A percentile compares a stretch with the other conserved stretches of the same genome.
These are phyloP conservation scores for Sardina pilchardus DNA, from an alignment of 2,113 vertebrate species.

Conservation along the genomic window DNA sequence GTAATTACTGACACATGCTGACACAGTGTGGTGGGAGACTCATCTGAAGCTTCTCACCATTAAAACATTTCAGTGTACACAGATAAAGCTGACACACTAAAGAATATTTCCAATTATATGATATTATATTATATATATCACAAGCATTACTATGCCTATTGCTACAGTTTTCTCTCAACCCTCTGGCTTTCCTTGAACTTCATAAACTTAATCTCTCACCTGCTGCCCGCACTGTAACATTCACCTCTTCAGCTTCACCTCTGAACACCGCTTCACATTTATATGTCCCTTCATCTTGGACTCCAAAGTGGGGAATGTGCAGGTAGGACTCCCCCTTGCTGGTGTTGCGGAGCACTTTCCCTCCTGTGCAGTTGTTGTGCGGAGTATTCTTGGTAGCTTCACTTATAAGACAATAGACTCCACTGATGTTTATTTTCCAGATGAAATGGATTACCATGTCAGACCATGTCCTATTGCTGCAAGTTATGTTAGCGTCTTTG, in stretches of 20 bases:
- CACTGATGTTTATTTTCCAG: slow-evolving; percentile 52
- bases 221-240: slow-evolving; percentile 31
- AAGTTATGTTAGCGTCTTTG: slow-evolving; percentile 52
- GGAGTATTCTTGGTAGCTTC: rapidly evolving
- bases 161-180: not conserved
- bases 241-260: not conserved
- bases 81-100: too few species aligned
- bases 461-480: slow-evolving; percentile 49
- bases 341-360: slow-evolving; percentile 50
- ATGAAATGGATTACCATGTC: slow-evolving; percentile 62
- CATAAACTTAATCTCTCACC: slow-evolving; percentile 52
- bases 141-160: not conserved
- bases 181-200: not conserved
- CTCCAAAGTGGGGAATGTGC: slow-evolving; percentile 61
- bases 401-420: slow-evolving; percentile 35
- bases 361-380: slow-evolving; percentile 50
- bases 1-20: not conserved
- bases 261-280: slow-evolving; percentile 49
- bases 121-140: too few species aligned
- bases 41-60: not conserved
- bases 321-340: slow-evolving; percentile 47
- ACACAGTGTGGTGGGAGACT: not conserved
- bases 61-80: too few species aligned
- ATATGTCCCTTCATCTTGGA: slow-evolving; percentile 61
- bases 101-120: too few species aligned